Base-by-base conservation (phyloP, 2,113 vertebrate genomes). In the Lasiurus borealis region DNA sequence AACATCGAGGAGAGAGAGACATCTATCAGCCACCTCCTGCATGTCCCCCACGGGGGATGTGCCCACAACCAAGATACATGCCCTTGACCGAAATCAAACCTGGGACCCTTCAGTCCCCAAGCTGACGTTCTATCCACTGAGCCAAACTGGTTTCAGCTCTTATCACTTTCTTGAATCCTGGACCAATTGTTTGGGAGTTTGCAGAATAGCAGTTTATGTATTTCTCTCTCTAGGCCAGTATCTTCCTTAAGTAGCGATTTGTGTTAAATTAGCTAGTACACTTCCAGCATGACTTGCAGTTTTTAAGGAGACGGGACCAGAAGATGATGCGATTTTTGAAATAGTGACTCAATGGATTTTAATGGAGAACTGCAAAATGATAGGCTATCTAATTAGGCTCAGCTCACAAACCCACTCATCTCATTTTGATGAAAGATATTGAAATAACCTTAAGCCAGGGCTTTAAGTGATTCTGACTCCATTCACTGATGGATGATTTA, bases 211-310 rank as follows among this genome's bases (percentile, higher is more conserved):
- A 25, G 18, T 80, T 83, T 81, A n/a, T n/a, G n/a, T n/a, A 71
- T 91, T 88, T 95, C 46, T 95, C 54, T 89, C 44, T 77, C 18
- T 71, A 59, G 52, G 75, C 52, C 64, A 72, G 0, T 75, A 18
- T 88, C 68, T 95, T 90, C n/a, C 23, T 80, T 91, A 16, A 6
- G 76, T 69, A 91, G 59, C 15, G 36, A 48, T 88, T 91, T 90
- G 71, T 96, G 52, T 91, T 89, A 96, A 77, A 89, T 85, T 82
- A 89, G 77, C 36, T 18, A 15, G 23, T 44, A 46, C 15, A 68
- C 90, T 94, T 78, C 57, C 88, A 81, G 71, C 44, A 46, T 85
- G 69, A 27, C 68, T 94, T 85, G 62, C 73, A 40, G 40, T 89
- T 34, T 94, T 71, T 80, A 84, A 94, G 57, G 36, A 94, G 72